phyloP scores from a whole-genome alignment of 2,888 invertebrate genomes.

The Pseudoips prasinana region DNA sequence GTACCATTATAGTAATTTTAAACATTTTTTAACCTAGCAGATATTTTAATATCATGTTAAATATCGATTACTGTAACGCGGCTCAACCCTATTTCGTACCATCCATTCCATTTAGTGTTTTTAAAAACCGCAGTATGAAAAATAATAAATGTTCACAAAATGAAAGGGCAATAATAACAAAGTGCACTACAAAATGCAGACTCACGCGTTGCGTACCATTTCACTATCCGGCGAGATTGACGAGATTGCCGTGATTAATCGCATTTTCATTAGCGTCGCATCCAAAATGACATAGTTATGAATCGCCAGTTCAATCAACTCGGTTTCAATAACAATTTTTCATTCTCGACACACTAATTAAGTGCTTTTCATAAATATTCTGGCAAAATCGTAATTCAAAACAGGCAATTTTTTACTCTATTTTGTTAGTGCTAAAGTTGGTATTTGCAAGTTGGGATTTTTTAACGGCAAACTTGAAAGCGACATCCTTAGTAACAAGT shows the following conservation, averaged over 20 bases:
- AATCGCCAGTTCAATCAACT: slow-evolving; percentile 78
- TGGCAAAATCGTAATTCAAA: slow-evolving; percentile 31
- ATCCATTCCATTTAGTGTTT: slow-evolving; percentile 25
- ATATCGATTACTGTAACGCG: slow-evolving; percentile 12
- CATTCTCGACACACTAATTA: slow-evolving; percentile 81
- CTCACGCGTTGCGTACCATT: slow-evolving; percentile 56
- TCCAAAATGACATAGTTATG: slow-evolving; percentile 80
- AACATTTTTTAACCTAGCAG: no score
- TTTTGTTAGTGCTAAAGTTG: slow-evolving; percentile 28
- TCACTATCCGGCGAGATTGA: slow-evolving; percentile 44
- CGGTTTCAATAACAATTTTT: slow-evolving; percentile 81
- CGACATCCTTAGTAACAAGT: slow-evolving; percentile 81
- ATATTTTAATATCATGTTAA: no score
- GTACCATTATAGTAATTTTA: no score
- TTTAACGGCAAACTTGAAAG: slow-evolving; percentile 64
- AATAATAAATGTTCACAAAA: slow-evolving; percentile 17
- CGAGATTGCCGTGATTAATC: slow-evolving; percentile 63
- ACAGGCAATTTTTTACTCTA: slow-evolving; percentile 47
- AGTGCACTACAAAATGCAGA: slow-evolving; percentile 51
- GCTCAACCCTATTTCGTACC: slow-evolving; percentile 21
- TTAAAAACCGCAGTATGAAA: slow-evolving; percentile 25
- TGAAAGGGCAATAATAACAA: slow-evolving; percentile 37
- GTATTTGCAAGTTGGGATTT: slow-evolving; percentile 41
- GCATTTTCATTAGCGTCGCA: slow-evolving; percentile 71
- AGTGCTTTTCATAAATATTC: slow-evolving; percentile 78